Conservation (phyloP, 2,797 vertebrate species). For the Cryptoprocta ferox region DNA sequence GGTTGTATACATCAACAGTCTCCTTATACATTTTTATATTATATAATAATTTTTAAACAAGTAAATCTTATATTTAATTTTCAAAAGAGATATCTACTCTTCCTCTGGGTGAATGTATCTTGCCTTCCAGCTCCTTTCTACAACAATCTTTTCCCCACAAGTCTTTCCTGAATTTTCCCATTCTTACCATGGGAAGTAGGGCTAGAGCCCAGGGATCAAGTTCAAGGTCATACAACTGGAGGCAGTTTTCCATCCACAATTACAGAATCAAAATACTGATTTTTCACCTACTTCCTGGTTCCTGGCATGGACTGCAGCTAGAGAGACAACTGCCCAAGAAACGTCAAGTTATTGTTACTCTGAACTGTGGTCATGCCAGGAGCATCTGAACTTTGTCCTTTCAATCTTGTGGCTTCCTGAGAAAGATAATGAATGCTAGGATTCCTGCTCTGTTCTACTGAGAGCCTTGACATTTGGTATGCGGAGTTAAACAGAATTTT, state of each 20-base stretch:
- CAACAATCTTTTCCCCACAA: not conserved
- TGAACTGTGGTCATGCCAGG: slow-evolving; percentile 54
- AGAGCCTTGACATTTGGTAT: slow-evolving; percentile 50
- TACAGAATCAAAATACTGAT: not conserved
- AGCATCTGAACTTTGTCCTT: slow-evolving; percentile 46
- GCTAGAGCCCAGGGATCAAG: not conserved
- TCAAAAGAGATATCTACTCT: not conserved
- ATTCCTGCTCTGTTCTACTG: slow-evolving; percentile 18
- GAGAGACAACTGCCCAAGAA: slow-evolving; percentile 52
- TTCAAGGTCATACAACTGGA: not conserved
- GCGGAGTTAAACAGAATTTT: slow-evolving; percentile 51
- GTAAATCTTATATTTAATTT: not conserved
- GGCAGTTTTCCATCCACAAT: not conserved
- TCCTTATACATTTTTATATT: not conserved
- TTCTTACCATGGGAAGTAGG: not conserved
- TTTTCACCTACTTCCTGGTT: not conserved
- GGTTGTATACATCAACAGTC: not conserved
- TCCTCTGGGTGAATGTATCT: not conserved
- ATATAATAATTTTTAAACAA: slow-evolving; percentile 16
- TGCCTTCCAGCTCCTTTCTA: not conserved
- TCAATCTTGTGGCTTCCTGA: not conserved
- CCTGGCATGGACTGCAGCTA: not conserved
- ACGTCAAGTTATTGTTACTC: slow-evolving; percentile 70
- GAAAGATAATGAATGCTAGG: slow-evolving; percentile 58
- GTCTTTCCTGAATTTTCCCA: not conserved